These are phyloP conservation scores for Plecturocebus donacophilus DNA, from an alignment of 2,113 vertebrate genomes.

Conservation along the genomic window DNA sequence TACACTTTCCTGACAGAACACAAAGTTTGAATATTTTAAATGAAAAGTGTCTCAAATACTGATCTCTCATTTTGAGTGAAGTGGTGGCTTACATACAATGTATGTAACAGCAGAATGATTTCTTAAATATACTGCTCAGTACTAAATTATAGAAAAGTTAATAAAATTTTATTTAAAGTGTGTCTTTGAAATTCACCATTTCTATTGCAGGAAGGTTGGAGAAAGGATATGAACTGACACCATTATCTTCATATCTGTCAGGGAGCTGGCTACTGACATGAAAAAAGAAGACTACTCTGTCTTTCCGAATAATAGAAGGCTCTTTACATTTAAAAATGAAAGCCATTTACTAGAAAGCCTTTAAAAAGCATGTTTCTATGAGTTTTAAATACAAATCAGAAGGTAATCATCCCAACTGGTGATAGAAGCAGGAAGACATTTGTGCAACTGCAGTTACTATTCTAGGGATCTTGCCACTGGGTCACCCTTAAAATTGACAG, in stretches of 20 bases:
- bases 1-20: constrained; percentile 9
- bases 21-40: constrained; percentile 53
- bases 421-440: neutral
- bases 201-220: constrained; percentile 36
- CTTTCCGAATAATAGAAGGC: constrained; percentile 64
- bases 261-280: neutral
- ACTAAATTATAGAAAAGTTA: constrained; percentile 62
- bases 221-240: constrained; percentile 53
- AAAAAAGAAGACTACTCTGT: neutral
- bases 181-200: constrained; percentile 60
- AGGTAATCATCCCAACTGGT: constrained; percentile 41
- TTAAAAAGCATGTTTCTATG: constrained; percentile 54
- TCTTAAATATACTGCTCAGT: constrained; percentile 3
- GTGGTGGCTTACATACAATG: neutral
- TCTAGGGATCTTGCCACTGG: neutral
- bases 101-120: neutral
- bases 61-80: constrained; percentile 53
- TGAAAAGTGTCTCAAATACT: neutral
- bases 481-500: constrained; percentile 40
- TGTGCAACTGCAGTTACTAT: neutral
- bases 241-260: constrained; percentile 57
- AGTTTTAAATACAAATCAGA: constrained; percentile 66
- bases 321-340: constrained; percentile 36
- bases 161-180: constrained; percentile 58
- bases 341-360: constrained; percentile 35